Percentiles rank a stretch among this genome's conserved stretches.
Conservation (phyloP, 2,797 vertebrate species). For the Typhlichthys eigenmanni region DNA sequence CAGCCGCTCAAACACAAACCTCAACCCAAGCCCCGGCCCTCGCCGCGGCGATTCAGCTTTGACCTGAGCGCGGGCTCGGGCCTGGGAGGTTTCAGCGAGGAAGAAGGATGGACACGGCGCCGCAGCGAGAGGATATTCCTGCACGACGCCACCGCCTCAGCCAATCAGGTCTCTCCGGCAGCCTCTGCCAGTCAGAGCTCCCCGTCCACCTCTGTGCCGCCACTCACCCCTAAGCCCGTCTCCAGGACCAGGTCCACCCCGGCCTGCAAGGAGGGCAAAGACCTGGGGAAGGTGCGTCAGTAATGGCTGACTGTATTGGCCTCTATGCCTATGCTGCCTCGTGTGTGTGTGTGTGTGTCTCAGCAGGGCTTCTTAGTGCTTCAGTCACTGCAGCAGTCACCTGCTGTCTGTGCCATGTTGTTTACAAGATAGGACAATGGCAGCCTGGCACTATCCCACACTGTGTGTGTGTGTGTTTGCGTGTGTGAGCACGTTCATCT, state of each 20-base stretch:
- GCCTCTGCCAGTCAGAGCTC: conserved; percentile 59
- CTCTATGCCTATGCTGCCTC: not conserved
- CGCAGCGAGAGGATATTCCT: conserved; percentile 97
- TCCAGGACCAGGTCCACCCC: conserved; percentile 79
- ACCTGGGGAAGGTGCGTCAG: conserved; percentile 84
- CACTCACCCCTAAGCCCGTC: conserved; percentile 75
- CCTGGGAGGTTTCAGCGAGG: conserved; percentile 82
- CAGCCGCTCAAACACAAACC: conserved; percentile 81
- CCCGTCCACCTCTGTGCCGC: conserved; percentile 52
- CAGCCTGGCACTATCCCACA: conserved; percentile 56
- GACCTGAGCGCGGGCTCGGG: conserved; percentile 78
- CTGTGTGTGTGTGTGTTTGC: conserved; percentile 20
- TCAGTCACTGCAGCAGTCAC: conserved; percentile 70
- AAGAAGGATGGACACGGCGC: conserved; percentile 90
- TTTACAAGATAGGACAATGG: conserved; percentile 75
- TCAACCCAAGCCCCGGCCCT: conserved; percentile 50
- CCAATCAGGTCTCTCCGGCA: conserved; percentile 60
- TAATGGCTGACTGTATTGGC: conserved; percentile 8
- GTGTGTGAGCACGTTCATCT: conserved; percentile 4
- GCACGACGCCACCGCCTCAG: conserved; percentile 82
- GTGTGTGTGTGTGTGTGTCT: conserved; percentile 31
- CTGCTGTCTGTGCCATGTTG: conserved; percentile 70
- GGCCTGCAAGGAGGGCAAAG: conserved; percentile 84
- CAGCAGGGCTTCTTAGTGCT: conserved; percentile 69
- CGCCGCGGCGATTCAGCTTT: conserved; percentile 79